A percentile compares a stretch with the other conserved stretches of the same genome.
Evolutionary conservation across 2,113 vertebrate species (phyloP).

Genomic region (Alces alces): DNA sequence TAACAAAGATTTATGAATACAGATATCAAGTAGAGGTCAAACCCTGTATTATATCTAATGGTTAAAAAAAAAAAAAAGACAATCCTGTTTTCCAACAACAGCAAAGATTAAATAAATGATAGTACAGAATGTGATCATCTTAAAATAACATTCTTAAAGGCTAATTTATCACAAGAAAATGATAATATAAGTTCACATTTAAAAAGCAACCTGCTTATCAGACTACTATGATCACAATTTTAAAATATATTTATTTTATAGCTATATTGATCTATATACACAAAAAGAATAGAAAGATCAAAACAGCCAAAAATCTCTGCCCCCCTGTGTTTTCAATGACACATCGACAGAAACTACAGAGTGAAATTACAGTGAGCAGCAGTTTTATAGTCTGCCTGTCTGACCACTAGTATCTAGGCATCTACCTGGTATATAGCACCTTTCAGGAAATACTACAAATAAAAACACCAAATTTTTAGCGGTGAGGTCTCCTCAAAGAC

Average conservation of each 20-base stretch:
- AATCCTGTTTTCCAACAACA: background rate
- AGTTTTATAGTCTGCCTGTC: background rate
- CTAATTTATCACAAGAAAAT: background rate
- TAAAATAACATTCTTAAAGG: background rate
- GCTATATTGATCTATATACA: background rate
- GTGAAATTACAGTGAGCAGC: background rate
- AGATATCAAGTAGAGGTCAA: background rate
- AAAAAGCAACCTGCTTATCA: background rate
- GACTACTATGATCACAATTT: background rate
- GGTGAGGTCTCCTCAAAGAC: background rate
- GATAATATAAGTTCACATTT: background rate
- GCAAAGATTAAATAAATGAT: background rate
- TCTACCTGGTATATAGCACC: background rate
- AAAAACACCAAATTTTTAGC: background rate
- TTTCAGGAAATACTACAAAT: background rate
- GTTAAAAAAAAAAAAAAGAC: background rate
- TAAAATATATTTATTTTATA: background rate
- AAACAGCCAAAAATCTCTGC: background rate
- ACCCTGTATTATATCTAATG: background rate
- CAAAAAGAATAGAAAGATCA: background rate
- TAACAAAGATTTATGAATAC: background rate
- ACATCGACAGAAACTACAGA: background rate
- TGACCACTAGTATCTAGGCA: background rate
- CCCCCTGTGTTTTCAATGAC: background rate
- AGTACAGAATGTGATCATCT: background rate